Conservation (phyloP, 2,888 invertebrate species). For the Pycnomerus fuliginosus region DNA sequence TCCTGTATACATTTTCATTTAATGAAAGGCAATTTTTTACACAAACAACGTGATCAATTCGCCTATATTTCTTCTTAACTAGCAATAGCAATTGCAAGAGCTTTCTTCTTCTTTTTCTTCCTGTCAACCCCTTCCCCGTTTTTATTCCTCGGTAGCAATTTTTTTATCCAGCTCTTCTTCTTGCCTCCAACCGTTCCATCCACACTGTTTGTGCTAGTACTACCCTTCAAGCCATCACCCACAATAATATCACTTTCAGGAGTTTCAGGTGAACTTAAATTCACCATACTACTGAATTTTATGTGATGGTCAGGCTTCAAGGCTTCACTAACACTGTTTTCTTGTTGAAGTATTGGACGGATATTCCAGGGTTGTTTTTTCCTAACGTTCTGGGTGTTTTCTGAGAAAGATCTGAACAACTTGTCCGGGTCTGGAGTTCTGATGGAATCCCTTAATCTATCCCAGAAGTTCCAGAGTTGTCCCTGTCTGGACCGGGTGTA, state of each 20-base stretch:
- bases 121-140: no score
- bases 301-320: neutral
- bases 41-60: no score
- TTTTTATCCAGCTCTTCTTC: no score
- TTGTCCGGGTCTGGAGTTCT: neutral
- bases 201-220: neutral
- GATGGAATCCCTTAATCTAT: constrained; percentile 54
- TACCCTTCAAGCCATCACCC: neutral
- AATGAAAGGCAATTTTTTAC: no score
- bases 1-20: no score
- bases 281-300: neutral
- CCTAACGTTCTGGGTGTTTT: no score
- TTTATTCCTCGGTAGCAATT: no score
- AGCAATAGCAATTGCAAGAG: no score
- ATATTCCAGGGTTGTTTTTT: no score
- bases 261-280: neutral
- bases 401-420: neutral
- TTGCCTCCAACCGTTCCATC: no score
- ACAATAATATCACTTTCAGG: neutral
- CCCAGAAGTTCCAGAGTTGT: constrained; percentile 69
- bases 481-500: constrained; percentile 58
- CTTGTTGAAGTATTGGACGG: neutral
- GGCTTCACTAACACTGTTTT: neutral
- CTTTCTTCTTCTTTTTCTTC: no score
- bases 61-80: no score